Evolutionary conservation across 2,113 vertebrate genomes (phyloP).

Genomic region (Raphicerus campestris): DNA sequence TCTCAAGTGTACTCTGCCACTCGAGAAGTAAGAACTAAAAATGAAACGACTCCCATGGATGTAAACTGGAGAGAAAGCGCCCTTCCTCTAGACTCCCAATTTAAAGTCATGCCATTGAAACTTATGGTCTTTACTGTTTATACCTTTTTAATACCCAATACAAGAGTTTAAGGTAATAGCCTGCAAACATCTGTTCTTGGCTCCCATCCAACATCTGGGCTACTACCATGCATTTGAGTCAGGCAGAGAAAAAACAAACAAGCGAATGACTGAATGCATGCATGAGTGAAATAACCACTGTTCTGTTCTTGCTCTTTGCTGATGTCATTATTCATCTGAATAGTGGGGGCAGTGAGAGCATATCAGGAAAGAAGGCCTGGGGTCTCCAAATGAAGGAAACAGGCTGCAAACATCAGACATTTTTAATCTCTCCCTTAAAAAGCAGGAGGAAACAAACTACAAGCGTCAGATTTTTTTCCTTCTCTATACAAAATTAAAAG

Average conservation of each 20-base stretch:
- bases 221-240: not conserved
- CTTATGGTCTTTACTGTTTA: not conserved
- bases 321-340: not conserved
- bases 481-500: not conserved
- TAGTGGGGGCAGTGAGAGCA: not conserved
- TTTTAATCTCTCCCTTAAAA: not conserved
- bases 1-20: slow-evolving; percentile 11
- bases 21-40: not conserved
- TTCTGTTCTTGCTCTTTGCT: not conserved
- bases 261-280: not conserved
- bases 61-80: not conserved
- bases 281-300: not conserved
- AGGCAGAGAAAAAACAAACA: not conserved
- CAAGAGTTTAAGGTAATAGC: not conserved
- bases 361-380: not conserved
- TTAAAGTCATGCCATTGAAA: slow-evolving; percentile 22
- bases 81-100: not conserved
- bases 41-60: not conserved
- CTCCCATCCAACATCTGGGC: not conserved
- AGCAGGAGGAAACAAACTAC: not conserved
- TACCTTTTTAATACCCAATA: not conserved
- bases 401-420: not conserved
- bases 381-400: not conserved
- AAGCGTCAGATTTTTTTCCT: not conserved
- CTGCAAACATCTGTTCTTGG: not conserved